phyloP scores from a whole-genome alignment of 2,888 invertebrate species.

The Cosmia trapezina region DNA sequence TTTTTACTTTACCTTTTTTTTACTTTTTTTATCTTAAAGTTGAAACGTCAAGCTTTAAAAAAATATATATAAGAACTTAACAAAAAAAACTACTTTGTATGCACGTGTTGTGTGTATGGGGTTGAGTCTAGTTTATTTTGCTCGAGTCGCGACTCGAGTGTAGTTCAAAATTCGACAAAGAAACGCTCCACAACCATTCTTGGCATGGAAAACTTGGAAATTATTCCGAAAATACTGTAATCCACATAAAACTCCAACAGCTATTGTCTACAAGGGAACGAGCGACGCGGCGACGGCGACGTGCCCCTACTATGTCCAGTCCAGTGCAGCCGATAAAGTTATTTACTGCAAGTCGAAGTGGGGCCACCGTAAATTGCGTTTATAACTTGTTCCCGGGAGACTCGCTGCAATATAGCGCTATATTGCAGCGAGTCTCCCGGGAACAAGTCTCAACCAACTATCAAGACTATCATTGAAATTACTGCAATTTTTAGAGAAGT shows the following conservation, averaged over 20 bases:
- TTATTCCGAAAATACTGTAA: slow-evolving; percentile 17
- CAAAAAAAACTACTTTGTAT: too few species aligned
- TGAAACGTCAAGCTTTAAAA: too few species aligned
- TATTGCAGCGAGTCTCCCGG: too few species aligned
- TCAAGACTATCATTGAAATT: slow-evolving; percentile 61
- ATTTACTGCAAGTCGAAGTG: slow-evolving; percentile 83
- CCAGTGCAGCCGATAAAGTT: slow-evolving; percentile 80
- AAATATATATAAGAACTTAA: too few species aligned
- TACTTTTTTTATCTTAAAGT: too few species aligned
- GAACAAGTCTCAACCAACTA: slow-evolving; percentile 66
- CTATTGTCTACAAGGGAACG: slow-evolving; percentile 28
- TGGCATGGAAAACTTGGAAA: slow-evolving; percentile 6
- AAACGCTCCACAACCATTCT: not conserved
- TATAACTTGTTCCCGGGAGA: slow-evolving; percentile 79
- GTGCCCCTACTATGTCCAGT: slow-evolving; percentile 69
- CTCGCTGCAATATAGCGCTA: slow-evolving; percentile 74
- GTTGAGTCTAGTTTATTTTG: too few species aligned
- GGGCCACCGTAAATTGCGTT: slow-evolving; percentile 83
- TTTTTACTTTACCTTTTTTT: too few species aligned
- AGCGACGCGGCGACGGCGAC: slow-evolving; percentile 26
- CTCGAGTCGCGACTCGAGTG: too few species aligned
- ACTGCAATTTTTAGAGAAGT: slow-evolving; percentile 59
- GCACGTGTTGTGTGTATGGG: too few species aligned
- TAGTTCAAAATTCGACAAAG: slow-evolving; percentile 2
- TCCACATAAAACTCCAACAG: slow-evolving; percentile 25